Conservation (phyloP, 1,140 invertebrate species). For the Phortica variegata region DNA sequence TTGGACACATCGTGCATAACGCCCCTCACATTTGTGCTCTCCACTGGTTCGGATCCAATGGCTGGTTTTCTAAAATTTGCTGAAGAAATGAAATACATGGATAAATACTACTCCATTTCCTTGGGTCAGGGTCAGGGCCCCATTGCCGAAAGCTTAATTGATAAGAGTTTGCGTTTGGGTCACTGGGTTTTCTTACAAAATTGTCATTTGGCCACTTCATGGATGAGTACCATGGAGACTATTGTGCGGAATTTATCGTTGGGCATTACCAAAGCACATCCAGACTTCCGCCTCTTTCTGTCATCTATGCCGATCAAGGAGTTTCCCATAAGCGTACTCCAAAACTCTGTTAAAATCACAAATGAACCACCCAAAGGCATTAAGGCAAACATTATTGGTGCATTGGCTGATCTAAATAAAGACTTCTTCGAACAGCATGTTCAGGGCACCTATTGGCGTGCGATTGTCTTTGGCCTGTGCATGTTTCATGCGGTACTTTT, state of each 20-base stretch:
- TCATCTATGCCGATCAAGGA: slow-evolving; percentile 82
- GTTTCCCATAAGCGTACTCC: slow-evolving; percentile 88
- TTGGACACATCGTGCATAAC: slow-evolving; percentile 70
- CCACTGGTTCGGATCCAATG: slow-evolving; percentile 88
- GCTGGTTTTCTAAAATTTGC: slow-evolving; percentile 77
- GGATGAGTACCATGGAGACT: slow-evolving; percentile 78
- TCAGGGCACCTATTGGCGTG: slow-evolving; percentile 71
- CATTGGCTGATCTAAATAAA: slow-evolving; percentile 74
- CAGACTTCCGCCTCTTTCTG: slow-evolving; percentile 78
- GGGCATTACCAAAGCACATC: slow-evolving; percentile 64
- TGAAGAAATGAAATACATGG: slow-evolving; percentile 72
- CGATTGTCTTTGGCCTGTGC: slow-evolving; percentile 75
- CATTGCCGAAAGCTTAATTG: slow-evolving; percentile 79
- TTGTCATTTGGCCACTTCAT: slow-evolving; percentile 88
- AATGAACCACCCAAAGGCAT: slow-evolving; percentile 90
- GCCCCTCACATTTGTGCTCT: slow-evolving; percentile 87
- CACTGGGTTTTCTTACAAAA: slow-evolving; percentile 89
- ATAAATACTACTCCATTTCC: slow-evolving; percentile 80
- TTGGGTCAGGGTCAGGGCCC: slow-evolving; percentile 88
- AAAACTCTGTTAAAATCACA: slow-evolving; percentile 91
- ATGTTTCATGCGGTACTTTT: slow-evolving; percentile 86
- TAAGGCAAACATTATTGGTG: slow-evolving; percentile 76
- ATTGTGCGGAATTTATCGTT: slow-evolving; percentile 71
- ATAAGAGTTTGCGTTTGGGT: slow-evolving; percentile 67
- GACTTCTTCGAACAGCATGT: slow-evolving; percentile 80